phyloP scores from a whole-genome alignment of 2,888 invertebrate genomes.

The Neoascia interrupta region DNA sequence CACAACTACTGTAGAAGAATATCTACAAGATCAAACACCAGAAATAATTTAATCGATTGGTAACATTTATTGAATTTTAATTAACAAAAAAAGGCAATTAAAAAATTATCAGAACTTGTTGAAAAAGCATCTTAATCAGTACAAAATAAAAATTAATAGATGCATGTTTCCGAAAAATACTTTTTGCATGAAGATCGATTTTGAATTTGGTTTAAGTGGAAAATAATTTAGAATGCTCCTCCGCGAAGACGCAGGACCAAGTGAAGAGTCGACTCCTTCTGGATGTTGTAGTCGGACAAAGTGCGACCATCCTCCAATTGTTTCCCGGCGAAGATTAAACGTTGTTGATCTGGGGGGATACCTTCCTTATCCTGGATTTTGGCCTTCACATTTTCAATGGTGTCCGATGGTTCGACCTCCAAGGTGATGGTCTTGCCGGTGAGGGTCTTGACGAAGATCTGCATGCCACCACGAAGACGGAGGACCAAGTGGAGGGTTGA shows the following conservation, averaged over 20 bases:
- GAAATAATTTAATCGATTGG: constrained; percentile 33
- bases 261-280: constrained; percentile 71
- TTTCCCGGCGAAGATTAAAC: constrained; percentile 68
- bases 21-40: not conserved
- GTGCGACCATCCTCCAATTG: constrained; percentile 73
- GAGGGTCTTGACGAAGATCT: constrained; percentile 75
- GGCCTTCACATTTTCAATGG: not conserved
- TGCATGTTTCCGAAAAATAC: constrained; percentile 35
- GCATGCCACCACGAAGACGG: constrained; percentile 72
- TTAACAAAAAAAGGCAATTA: constrained; percentile 32
- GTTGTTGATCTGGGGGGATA: constrained; percentile 71
- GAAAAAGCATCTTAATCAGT: constrained; percentile 54
- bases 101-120: constrained; percentile 59
- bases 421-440: constrained; percentile 73
- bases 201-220: constrained; percentile 40
- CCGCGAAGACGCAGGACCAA: constrained; percentile 69
- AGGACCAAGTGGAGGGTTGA: constrained; percentile 70
- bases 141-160: constrained; percentile 53
- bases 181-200: constrained; percentile 37
- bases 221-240: constrained; percentile 60
- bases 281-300: constrained; percentile 69
- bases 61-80: constrained; percentile 62
- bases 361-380: not conserved
- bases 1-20: no score
- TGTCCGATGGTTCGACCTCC: constrained; percentile 68